Conservation (phyloP, 1,140 invertebrate species). For the Drosophila grimshawi region DNA sequence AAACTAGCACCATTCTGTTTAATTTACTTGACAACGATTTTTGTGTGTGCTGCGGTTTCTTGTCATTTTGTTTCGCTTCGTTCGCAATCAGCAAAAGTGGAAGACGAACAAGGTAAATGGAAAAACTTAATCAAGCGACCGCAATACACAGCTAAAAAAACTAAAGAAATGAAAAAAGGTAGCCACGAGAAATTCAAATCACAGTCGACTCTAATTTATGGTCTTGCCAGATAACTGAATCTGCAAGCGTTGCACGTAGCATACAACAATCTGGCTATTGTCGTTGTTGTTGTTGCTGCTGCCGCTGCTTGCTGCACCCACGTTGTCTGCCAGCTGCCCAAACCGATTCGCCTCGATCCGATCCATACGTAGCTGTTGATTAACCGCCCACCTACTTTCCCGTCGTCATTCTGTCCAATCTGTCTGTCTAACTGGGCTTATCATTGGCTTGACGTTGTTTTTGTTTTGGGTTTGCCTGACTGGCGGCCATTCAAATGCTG, state of each 20-base stretch:
- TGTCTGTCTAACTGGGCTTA: constrained; percentile 59
- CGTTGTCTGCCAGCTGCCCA: constrained; percentile 25
- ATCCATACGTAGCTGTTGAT: constrained; percentile 32
- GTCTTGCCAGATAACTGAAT: constrained; percentile 25
- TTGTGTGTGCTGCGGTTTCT: constrained; percentile 31
- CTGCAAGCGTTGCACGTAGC: constrained; percentile 56
- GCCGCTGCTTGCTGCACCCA: constrained; percentile 48
- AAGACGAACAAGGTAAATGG: constrained; percentile 18
- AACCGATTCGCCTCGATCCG: neutral
- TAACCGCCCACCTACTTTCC: constrained; percentile 66
- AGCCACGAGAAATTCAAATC: constrained; percentile 60
- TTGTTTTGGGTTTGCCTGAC: constrained; percentile 41
- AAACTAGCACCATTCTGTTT: constrained; percentile 28
- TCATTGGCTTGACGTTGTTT: constrained; percentile 35
- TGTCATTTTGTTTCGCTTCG: constrained; percentile 27
- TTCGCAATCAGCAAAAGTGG: constrained; percentile 27
- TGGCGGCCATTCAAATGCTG: constrained; percentile 53
- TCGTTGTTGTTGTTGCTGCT: constrained; percentile 11
- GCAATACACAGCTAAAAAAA: constrained; percentile 23
- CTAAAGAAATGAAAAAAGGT: constrained; percentile 47
- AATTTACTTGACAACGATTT: constrained; percentile 45
- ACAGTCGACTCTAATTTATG: constrained; percentile 57
- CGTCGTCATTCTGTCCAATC: constrained; percentile 20
- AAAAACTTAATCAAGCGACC: constrained; percentile 49
- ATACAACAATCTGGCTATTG: neutral